Base-by-base conservation (phyloP, 2,797 vertebrate species). In the Gadopsis marmoratus region DNA sequence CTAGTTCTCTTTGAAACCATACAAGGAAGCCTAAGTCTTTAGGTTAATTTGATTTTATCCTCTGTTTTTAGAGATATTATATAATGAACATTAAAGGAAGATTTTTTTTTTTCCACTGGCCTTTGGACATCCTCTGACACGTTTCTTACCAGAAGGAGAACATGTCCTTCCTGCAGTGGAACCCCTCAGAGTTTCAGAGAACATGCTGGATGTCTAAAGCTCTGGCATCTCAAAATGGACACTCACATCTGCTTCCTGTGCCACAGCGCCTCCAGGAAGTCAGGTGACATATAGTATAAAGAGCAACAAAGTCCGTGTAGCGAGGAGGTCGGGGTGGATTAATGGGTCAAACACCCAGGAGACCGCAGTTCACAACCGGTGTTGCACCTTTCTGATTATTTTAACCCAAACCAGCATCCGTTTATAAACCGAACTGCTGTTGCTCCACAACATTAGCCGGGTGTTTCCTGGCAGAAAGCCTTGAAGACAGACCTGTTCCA, bases 61-160 rank as follows among this genome's bases (percentile, higher is more conserved):
- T 60, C 7, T 53, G 47, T 54, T 74, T 79, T 60, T 54, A 66
- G 11, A 5, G 7, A 48, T 51, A 2, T 62, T 16, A 37, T 65
- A 29, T 19, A 8, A 45, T 45, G 4, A 45, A 54, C 9, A n/a
- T 73, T 3, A 50, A 35, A 8, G n/a, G 39, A 59, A 37, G 3
- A 6, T 4, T 4, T 33, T 33, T 8, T 71, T 63, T n/a, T 29
- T 26, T 26, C 26, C 26, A 3, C 61, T 33, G 19, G 16, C 7
- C 12, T 67, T 50, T n/a, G 21, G 12, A 41, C 39, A 11, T 50
- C 8, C 4, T 43, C 12, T 45, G 10, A 35, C 12, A 5, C 11
- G 4, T 9, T 71, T 48, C 26, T 29, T 35, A 8, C 13, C 21
- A 11, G 53, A 4, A 65, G 37, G 37, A 11, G 2, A 4, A 4